Evolutionary conservation across 2,113 vertebrate genomes (phyloP), one percentile per base, ranked within the genome.

Genomic region (Dermatemys mawii): DNA sequence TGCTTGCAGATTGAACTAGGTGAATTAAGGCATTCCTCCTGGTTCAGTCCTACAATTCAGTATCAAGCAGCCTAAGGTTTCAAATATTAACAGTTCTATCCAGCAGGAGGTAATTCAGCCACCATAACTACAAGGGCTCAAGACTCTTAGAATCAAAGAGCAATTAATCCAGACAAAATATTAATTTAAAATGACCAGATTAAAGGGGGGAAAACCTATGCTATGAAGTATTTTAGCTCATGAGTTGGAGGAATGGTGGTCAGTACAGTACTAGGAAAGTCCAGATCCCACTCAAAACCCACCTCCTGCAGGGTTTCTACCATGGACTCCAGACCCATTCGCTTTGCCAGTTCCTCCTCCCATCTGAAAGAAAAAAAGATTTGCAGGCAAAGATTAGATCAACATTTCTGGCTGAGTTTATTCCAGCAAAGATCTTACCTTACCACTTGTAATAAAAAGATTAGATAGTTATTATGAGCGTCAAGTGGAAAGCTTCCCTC

Each of bases 281-380:
- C 53, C 5, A 38, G 2, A 2, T 0, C 0, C 35, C 29, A 2
- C 1, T 24, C 81, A 17, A 51, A 50, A 4, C 97, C 83, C 93
- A 99, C 99, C 99, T 99, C 99, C 95, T 99, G 97, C 87, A 99
- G 93, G 3, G 98, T 98, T 93, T 99, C 98, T 93, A 99, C 98
- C 96, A 98, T 98, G 2, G 98, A 98, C 96, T 99, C 99, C 97
- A 99, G 97, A 86, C 98, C 98, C 97, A 99, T 97, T 89, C 99
- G 97, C 86, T 98, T 99, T 27, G 98, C 98, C 41, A 99, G 92
- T 92, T 99, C 99, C 94, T 99, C 99, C 63, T 99, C 99, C 99
- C 99, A 99, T 92, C 99, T 99, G 98, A 83, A 99, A 98, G 90
- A 98, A 94, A 96, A 89, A 97, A 90, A 83, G 89, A 92, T 49